phyloP scores from a whole-genome alignment of 1,140 invertebrate genomes.

The Eulimnadia texana region DNA sequence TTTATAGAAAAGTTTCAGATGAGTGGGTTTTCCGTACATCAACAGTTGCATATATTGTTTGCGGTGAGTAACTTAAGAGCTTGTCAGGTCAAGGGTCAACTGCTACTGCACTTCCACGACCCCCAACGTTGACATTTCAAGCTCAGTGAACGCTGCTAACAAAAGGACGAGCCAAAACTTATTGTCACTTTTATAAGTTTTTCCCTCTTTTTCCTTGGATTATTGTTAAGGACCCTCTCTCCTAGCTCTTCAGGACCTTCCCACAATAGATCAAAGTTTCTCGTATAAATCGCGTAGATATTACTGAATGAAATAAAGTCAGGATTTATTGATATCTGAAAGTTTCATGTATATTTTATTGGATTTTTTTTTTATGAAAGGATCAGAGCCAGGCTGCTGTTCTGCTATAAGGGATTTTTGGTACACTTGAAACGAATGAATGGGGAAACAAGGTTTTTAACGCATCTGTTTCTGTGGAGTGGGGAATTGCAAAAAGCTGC shows the following conservation, averaged over 20 bases:
- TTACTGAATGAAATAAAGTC: no score
- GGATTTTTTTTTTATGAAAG: no score
- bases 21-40: neutral
- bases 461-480: neutral
- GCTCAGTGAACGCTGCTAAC: neutral
- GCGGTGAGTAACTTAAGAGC: neutral
- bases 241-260: no score
- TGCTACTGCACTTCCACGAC: neutral
- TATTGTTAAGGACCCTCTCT: neutral
- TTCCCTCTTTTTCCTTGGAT: neutral
- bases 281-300: no score
- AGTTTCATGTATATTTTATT: no score
- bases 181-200: neutral
- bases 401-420: neutral
- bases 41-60: no score
- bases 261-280: no score
- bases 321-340: no score
- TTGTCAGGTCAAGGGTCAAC: neutral
- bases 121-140: neutral
- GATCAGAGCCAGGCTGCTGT: no score
- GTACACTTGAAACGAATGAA: neutral
- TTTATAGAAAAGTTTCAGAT: neutral
- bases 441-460: neutral
- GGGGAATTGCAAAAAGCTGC: neutral
- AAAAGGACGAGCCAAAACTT: neutral